Base-by-base conservation (phyloP, 2,797 vertebrate genomes). In the Nasua narica region DNA sequence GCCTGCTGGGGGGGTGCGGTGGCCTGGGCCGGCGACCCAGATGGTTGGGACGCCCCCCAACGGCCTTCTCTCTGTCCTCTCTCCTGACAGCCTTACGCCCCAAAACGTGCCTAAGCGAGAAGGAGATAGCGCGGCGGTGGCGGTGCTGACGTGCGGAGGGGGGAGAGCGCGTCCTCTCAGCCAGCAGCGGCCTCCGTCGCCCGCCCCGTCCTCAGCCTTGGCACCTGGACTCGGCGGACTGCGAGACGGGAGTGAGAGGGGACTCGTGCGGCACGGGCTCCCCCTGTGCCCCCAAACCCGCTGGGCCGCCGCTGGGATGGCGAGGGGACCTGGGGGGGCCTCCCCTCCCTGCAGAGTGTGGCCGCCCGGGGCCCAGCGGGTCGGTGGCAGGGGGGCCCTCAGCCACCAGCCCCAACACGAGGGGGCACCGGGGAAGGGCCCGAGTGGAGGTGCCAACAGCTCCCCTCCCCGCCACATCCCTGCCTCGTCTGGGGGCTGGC, bases 61-160 rank as follows among this genome's bases (percentile, higher is more conserved):
- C 35, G 1, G 13, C 12, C 37, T 18, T 16, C 29, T 50, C 72
- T 46, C 37, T 27, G 40, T 81, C 27, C 84, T 95, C 40, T 95
- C 54, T 92, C 76, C 79, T 56, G 72, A 95, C 98, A 99, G 99
- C 99, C 95, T 98, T 99, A 67, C 99, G 99, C 76, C 99, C 99
- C 29, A 99, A 99, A 98, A 99, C 99, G 97, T 99, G 99, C 99
- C 99, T 99, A 96, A 99, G 99, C 0, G 99, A 99, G 29, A 98
- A 98, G 11, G 99, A 99, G 78, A 98, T 98, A 74, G 97, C 98
- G 2, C 99, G 99, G 86, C 99, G 99, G 85, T 99, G 98, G 96
- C 98, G 99, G 96, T 99, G 99, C 98, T 99, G 97, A 99, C 46
- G 1, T 1, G 4, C 3, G 25, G 19, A 76, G 60, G 29, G 4